These are phyloP conservation scores for Elephas maximus DNA, from an alignment of 2,113 vertebrate genomes.

Conservation along the genomic window DNA sequence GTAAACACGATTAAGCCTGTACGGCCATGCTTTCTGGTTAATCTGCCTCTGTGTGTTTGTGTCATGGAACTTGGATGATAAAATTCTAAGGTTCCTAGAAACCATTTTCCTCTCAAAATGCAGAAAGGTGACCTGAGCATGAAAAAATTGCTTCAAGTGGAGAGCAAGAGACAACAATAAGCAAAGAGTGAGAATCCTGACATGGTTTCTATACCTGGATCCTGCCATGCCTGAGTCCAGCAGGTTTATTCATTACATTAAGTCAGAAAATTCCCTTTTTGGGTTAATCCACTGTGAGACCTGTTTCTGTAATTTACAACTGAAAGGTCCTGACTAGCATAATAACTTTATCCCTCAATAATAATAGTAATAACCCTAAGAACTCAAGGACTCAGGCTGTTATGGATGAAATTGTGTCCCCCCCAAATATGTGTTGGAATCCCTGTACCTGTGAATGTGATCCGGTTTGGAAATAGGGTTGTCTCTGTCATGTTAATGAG, in stretches of 20 bases:
- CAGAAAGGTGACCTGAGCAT: not conserved
- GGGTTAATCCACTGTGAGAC: not conserved
- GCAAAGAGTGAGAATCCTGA: accelerated
- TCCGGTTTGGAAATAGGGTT: too few relatives aligned
- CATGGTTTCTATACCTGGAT: not conserved
- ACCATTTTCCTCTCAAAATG: not conserved
- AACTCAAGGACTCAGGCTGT: too few relatives aligned
- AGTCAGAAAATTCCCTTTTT: not conserved
- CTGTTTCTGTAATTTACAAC: not conserved
- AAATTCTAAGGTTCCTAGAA: not conserved
- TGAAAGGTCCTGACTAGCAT: not conserved
- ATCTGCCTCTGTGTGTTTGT: not conserved
- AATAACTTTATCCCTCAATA: not conserved
- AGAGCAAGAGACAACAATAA: accelerated
- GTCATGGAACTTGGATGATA: not conserved
- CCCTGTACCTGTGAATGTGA: too few relatives aligned
- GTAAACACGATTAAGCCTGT: too few relatives aligned
- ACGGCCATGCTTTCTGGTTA: too few relatives aligned
- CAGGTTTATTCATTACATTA: accelerated
- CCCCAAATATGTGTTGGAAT: too few relatives aligned
- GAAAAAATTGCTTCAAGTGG: not conserved
- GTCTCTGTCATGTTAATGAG: too few relatives aligned
- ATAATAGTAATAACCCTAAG: accelerated
- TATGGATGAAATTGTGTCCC: too few relatives aligned
- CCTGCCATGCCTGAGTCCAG: not conserved